phyloP scores from a whole-genome alignment of 2,888 invertebrate species.

The Auanema sp. region DNA sequence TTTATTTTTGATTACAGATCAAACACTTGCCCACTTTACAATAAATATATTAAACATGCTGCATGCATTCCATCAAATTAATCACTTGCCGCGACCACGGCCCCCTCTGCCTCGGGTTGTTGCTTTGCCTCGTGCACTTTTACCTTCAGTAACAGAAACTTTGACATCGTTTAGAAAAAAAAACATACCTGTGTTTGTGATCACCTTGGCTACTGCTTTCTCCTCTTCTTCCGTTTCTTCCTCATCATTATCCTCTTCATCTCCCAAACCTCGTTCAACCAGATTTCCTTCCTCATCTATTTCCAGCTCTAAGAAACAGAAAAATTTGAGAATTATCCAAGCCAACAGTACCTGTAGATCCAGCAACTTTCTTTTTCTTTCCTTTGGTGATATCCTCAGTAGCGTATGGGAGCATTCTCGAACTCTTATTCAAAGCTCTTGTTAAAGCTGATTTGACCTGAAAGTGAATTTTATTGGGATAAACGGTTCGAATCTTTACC shows the following conservation, averaged over 20 bases:
- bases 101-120: too few species aligned
- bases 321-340: constrained; percentile 15
- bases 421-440: constrained; percentile 84
- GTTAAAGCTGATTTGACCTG: constrained; percentile 94
- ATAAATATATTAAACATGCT: too few species aligned
- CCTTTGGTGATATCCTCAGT: constrained; percentile 65
- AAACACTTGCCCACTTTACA: too few species aligned
- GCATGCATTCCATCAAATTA: too few species aligned
- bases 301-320: constrained; percentile 27
- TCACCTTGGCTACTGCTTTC: constrained; percentile 25
- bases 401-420: constrained; percentile 79
- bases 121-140: not conserved
- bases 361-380: constrained; percentile 23
- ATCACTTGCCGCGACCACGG: too few species aligned
- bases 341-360: constrained; percentile 6
- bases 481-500: constrained; percentile 47
- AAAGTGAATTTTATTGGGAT: constrained; percentile 6
- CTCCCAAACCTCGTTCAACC: constrained; percentile 39
- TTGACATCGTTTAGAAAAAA: not conserved
- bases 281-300: constrained; percentile 50
- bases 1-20: too few species aligned
- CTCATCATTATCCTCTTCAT: constrained; percentile 36
- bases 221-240: constrained; percentile 26
- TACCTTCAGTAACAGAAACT: not conserved
- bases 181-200: constrained; percentile 4